Evolutionary conservation across 2,888 invertebrate species (phyloP).

Genomic region (Rhopalosiphum nymphaeae): DNA sequence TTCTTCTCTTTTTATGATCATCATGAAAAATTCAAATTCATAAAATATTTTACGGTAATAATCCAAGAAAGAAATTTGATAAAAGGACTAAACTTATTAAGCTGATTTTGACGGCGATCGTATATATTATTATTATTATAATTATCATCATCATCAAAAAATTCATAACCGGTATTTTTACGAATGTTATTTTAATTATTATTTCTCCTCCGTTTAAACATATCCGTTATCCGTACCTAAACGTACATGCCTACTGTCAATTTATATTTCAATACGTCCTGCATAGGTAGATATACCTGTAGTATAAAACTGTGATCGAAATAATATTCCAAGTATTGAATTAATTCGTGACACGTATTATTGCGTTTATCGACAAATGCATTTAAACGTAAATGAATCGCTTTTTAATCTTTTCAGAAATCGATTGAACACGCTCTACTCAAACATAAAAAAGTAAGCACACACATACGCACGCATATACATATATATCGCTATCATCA

Average conservation of each 20-base stretch:
- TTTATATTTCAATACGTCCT: neutral
- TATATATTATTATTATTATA: neutral
- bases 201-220: neutral
- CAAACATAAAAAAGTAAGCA: neutral
- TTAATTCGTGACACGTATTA: neutral
- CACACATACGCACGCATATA: neutral
- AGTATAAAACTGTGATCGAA: neutral
- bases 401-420: neutral
- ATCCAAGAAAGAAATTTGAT: neutral
- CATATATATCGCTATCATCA: neutral
- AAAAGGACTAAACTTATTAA: neutral
- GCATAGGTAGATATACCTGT: neutral
- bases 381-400: neutral
- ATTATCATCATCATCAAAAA: neutral
- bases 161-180: neutral
- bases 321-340: neutral
- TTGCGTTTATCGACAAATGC: neutral
- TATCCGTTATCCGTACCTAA: neutral
- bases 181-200: no score
- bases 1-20: neutral
- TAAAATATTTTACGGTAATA: neutral
- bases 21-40: neutral
- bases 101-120: neutral
- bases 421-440: neutral
- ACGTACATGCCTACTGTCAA: neutral